A percentile compares a stretch with the other conserved stretches of the same genome.
phyloP scores from a whole-genome alignment of 2,888 invertebrate species.

The Galeopsomyia nigrocyanea region DNA sequence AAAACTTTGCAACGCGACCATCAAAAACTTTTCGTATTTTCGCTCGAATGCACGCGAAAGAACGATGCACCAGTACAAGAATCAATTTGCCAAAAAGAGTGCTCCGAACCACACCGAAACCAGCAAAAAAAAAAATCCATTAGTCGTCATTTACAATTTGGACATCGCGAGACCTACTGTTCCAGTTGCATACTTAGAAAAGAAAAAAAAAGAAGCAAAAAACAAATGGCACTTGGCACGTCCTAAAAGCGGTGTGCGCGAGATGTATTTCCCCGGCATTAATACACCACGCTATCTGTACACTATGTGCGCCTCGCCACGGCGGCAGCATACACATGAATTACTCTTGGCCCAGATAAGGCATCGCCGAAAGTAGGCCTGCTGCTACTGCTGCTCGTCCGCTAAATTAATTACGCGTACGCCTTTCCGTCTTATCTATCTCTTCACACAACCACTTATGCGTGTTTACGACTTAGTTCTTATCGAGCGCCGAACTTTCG shows the following conservation, averaged over 20 bases:
- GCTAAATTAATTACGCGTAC: constrained; percentile 40
- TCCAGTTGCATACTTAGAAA: too few species aligned
- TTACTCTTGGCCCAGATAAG: constrained; percentile 2
- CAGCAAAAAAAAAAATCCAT: too few species aligned
- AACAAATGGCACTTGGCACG: constrained; percentile 18
- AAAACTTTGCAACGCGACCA: too few species aligned
- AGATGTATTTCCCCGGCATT: background rate
- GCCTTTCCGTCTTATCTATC: constrained; percentile 30
- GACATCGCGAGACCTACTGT: too few species aligned
- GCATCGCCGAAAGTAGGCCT: constrained; percentile 4
- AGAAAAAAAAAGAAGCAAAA: background rate
- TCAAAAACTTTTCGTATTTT: too few species aligned
- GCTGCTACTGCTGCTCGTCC: constrained; percentile 4
- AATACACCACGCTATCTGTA: too few species aligned
- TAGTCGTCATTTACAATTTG: too few species aligned
- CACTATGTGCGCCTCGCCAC: too few species aligned
- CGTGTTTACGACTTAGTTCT: constrained; percentile 35
- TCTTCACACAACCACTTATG: constrained; percentile 21
- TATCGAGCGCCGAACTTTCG: background rate
- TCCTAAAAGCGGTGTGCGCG: background rate
- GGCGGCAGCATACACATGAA: constrained; percentile 9
- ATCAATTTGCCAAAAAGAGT: too few species aligned
- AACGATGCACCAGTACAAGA: too few species aligned
- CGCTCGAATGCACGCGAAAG: too few species aligned
- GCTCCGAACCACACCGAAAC: too few species aligned